These are phyloP conservation scores for Cairina moschata DNA, from an alignment of 2,113 vertebrate species.

Conservation along the genomic window DNA sequence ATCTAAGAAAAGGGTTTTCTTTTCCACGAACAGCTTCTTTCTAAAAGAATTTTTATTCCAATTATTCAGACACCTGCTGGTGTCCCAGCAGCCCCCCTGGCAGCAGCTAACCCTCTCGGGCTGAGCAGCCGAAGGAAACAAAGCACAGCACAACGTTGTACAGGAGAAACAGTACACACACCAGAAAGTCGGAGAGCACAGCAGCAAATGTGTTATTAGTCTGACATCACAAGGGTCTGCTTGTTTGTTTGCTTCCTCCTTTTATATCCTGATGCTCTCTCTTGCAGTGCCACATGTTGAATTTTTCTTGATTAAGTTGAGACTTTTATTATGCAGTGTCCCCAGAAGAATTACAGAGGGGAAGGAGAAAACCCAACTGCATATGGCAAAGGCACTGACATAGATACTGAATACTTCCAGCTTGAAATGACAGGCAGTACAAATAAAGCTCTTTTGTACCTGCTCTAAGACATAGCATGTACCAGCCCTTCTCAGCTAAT, in stretches of 20 bases:
- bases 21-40: constrained; percentile 35
- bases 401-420: constrained; percentile 49
- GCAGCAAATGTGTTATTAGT: constrained; percentile 55
- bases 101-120: constrained; percentile 50
- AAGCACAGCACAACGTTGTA: constrained; percentile 62
- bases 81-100: constrained; percentile 55
- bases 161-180: constrained; percentile 58
- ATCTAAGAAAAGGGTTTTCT: constrained; percentile 28
- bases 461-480: background rate
- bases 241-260: constrained; percentile 65
- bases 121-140: constrained; percentile 55
- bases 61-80: constrained; percentile 73
- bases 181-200: constrained; percentile 38
- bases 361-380: constrained; percentile 55
- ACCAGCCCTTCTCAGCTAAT: background rate
- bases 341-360: constrained; percentile 37
- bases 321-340: constrained; percentile 60
- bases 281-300: constrained; percentile 52
- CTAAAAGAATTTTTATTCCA: constrained; percentile 59
- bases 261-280: constrained; percentile 15
- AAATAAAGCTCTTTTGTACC: constrained; percentile 52
- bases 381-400: constrained; percentile 46
- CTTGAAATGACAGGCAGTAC: constrained; percentile 56
- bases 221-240: constrained; percentile 50
- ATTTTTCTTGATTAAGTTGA: constrained; percentile 69